These are phyloP conservation scores for Drosophila helvetica DNA, from an alignment of 2,888 invertebrate species.

Conservation along the genomic window DNA sequence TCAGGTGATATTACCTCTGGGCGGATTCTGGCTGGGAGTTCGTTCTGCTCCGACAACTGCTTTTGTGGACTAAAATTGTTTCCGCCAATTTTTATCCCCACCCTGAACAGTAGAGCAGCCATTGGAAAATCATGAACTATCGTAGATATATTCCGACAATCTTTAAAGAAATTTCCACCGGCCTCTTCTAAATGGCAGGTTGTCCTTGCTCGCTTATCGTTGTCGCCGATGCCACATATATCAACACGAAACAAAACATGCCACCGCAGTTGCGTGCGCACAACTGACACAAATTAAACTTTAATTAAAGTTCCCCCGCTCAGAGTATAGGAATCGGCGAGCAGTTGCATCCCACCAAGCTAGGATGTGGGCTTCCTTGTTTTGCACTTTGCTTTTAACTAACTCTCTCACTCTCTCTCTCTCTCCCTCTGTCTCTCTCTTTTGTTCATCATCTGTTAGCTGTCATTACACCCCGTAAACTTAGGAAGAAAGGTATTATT, in stretches of 20 bases:
- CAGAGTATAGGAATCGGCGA: constrained; percentile 2
- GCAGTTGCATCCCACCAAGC: constrained; percentile 19
- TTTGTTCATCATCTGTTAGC: not conserved
- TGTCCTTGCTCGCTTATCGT: constrained; percentile 1
- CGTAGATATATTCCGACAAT: not conserved
- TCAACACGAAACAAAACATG: constrained; percentile 14
- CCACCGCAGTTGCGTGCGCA: constrained; percentile 26
- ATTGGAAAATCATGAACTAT: not conserved
- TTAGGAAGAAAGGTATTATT: not conserved
- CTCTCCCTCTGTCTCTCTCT: not conserved
- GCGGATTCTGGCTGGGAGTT: constrained; percentile 8
- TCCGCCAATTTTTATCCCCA: constrained; percentile 20
- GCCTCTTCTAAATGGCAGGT: not conserved
- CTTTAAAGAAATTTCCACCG: not conserved
- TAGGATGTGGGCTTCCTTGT: no score
- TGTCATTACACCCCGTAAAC: not conserved
- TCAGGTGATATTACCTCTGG: constrained; percentile 47
- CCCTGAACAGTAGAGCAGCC: not conserved
- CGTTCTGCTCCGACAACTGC: constrained; percentile 6
- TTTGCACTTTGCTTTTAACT: constrained; percentile 56
- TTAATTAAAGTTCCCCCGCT: constrained; percentile 56
- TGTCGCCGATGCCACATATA: constrained; percentile 2
- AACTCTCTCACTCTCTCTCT: constrained; percentile 26
- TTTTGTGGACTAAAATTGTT: constrained; percentile 47
- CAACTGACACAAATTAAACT: constrained; percentile 68